Evolutionary conservation across 1,140 invertebrate genomes (phyloP), one percentile per base, ranked within the genome.

Genomic region (Sipha flava): DNA sequence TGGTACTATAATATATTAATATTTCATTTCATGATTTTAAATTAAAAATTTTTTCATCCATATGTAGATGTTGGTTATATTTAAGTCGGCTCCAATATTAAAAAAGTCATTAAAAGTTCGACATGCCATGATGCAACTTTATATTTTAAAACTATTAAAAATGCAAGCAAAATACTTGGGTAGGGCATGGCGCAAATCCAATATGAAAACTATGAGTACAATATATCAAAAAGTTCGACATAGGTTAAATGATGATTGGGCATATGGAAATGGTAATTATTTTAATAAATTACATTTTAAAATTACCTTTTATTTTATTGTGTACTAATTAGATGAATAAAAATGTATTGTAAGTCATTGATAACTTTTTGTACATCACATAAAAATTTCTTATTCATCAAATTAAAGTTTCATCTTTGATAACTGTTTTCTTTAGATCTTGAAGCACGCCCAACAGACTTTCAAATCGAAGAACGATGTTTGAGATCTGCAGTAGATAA

Each of bases 131-230:
- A 95, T 99, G 90, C 98, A 99, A 87, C 88, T 99, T 73, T 99
- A 99, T 86, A 95, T 98, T 7, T 88, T 99, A 54, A 99, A 99
- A 86, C 87, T 99, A 43, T 86, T 99, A 0, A 99, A 99, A 88
- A 98, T 99, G 96, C 98, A 99, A 88, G 98, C 97, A 0, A 98
- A 98, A 85, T 99, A 99, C 88, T 90, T 99, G 81, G 98, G 98
- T 0, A 88, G 98, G 26, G 98, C 99, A 84, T 99, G 98, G 98
- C 89, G 98, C 6, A 99, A 99, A 87, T 94, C 94, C 1, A 99
- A 99, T 85, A 99, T 99, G 97, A 99, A 98, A 86, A 98, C 96
- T 0, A 97, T 99, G 87, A 98, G 96, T 85, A 96, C 97, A 45
- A 99, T 99, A 85, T 99, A 99, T 86, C 92, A 96, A 72, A 99